phyloP scores from a whole-genome alignment of 53 echinoderm and acorn worm genomes.

The Henricia sp. region DNA sequence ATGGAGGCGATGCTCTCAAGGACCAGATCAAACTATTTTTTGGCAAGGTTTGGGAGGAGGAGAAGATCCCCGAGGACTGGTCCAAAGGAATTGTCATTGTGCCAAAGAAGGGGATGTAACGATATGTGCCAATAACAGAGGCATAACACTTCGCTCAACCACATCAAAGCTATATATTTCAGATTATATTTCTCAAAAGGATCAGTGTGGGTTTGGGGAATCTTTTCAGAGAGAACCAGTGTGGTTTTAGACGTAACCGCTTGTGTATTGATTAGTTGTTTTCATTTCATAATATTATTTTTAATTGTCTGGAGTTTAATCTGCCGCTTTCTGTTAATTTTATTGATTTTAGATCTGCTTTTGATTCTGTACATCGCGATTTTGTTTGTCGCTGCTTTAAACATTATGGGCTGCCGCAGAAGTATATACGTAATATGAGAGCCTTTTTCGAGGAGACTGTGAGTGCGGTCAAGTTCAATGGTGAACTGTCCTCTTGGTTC shows the following conservation, averaged over 20 bases:
- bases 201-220: not conserved
- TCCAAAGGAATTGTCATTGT: not conserved
- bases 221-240: slow-evolving; percentile 34
- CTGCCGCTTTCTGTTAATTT: no score
- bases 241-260: slow-evolving; percentile 30
- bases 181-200: slow-evolving; percentile 6
- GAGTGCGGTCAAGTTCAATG: not conserved
- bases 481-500: not conserved
- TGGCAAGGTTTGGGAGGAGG: not conserved
- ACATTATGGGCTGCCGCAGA: not conserved
- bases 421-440: not conserved
- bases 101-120: not conserved
- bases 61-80: not conserved
- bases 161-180: slow-evolving; percentile 38
- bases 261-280: slow-evolving; percentile 25
- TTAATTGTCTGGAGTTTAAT: no score
- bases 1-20: not conserved
- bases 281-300: not conserved
- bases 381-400: no score
- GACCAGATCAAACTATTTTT: not conserved
- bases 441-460: not conserved
- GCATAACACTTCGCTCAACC: slow-evolving; percentile 22
- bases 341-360: no score
- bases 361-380: no score
- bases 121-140: not conserved